Conservation (phyloP, 2,888 invertebrate species). For the Urechis unicinctus region DNA sequence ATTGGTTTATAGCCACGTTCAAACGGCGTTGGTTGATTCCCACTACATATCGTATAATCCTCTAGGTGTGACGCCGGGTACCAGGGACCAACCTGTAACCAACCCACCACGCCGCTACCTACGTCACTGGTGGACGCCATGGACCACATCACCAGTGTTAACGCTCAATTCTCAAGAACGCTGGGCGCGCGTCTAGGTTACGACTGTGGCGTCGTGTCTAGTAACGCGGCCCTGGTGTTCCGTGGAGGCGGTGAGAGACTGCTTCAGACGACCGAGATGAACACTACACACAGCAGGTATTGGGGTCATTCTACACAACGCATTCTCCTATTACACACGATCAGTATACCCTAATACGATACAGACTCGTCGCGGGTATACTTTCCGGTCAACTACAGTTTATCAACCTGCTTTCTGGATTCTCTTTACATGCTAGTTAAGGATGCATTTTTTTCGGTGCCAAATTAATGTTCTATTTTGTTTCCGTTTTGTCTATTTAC, state of each 20-base stretch:
- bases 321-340: no score
- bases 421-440: no score
- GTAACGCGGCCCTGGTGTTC: constrained; percentile 47
- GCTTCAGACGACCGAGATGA: constrained; percentile 41
- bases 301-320: neutral
- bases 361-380: no score
- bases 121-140: constrained; percentile 12
- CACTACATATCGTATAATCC: no score
- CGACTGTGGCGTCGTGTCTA: constrained; percentile 45
- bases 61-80: constrained; percentile 50
- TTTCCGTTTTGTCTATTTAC: no score
- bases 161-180: constrained; percentile 12
- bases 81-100: constrained; percentile 37
- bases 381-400: no score
- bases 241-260: constrained; percentile 35
- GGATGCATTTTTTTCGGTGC: no score
- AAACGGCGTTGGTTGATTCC: no score
- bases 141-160: neutral
- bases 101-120: constrained; percentile 20
- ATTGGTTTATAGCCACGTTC: no score
- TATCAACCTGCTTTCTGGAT: no score
- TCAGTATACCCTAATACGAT: neutral
- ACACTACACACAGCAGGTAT: constrained; percentile 42
- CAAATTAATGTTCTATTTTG: no score
- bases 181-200: constrained; percentile 39